Base-by-base conservation (phyloP, 2,797 vertebrate genomes). In the Sarcophilus harrisii region DNA sequence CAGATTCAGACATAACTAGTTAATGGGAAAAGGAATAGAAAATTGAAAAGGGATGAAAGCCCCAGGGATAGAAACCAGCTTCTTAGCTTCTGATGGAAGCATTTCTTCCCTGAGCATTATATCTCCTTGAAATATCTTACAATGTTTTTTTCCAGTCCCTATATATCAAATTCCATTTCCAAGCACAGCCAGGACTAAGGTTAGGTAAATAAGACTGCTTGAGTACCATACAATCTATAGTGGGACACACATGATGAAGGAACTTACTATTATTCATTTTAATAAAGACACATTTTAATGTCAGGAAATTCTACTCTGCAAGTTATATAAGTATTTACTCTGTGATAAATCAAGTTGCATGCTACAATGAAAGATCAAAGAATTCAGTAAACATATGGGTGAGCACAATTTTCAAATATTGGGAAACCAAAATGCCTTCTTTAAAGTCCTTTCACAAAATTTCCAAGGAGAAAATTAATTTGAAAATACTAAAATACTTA, bases 401-500 rank as follows among this genome's bases (percentile, higher is more conserved):
- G 24, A 87, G 21, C 73, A 87, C 10, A 87, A 87, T 87, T 87
- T 87, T 87, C 73, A 87, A 87, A 49, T 38, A 9, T 2, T 87
- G 38, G 38, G 21, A 24, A 38, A 45, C 38, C 45, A 87, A 87
- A 87, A 87, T 49, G 24, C 9, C 38, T 87, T 87, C 38, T 87
- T 21, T 87, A 87, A 87, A 24, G 9, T 87, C 73, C 45, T 21
- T 87, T 54, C 90, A 30, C 52, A 90, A 90, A 90, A 57, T 54
- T 90, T 57, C 32, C 28, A 90, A 21, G 18, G 29, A 57, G 18
- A 90, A 55, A 90, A 30, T 54, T n/a, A 29, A 30, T 90, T 90
- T 90, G 13, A 81, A 90, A 54, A 54, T 90, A 92, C 60, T 14
- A 87, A 81, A 58, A 98, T 98, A 99, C 99, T 99, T 98, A 99